Evolutionary conservation across 2,113 vertebrate genomes (phyloP), one percentile per base, ranked within the genome.

Genomic region (Sylvilagus bachmani): DNA sequence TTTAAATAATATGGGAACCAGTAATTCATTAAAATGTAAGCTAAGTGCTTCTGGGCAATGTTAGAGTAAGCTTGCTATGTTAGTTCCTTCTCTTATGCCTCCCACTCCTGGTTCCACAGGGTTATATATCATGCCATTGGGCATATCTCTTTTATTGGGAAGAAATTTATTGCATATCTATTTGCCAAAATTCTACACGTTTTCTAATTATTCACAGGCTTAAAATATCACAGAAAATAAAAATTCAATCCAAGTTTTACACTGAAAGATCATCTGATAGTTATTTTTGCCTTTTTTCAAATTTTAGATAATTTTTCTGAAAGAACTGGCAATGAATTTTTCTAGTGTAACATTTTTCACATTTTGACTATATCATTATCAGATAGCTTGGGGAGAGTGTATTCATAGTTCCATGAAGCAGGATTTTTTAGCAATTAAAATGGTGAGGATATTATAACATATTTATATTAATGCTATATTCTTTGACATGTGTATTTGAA

Each of bases 301-400:
- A 29, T 82, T 83, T 33, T 86, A 3, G 36, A 62, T 53, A 82
- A 29, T 75, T 86, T 86, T 93, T 64, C 25, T 70, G 51, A 93
- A 27, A 93, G 55, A 93, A 78, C 1, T 44, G 75, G 86, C 6
- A 91, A 24, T 70, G 38, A 69, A 27, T 85, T 73, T 75, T 70
- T 38, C 81, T 51, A n/a, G 25, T 70, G 16, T 78, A 77, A 49
- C n/a, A 55, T 53, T 62, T 82, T 24, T 10, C 55, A 64, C 3
- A n/a, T 87, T 95, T 93, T 82, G 73, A 61, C 8, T 93, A 5
- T 83, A 21, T 33, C 29, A 36, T 64, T 75, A 44, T 66, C 44
- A 25, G 7, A 77, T 22, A 55, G 29, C 44, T 87, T 86, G n/a
- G 27, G 24, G 33, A 77, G 79, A 55, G 53, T 69, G 4, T 58